Evolutionary conservation across 2,888 invertebrate genomes (phyloP).

Genomic region (Alsophila aescularia): DNA sequence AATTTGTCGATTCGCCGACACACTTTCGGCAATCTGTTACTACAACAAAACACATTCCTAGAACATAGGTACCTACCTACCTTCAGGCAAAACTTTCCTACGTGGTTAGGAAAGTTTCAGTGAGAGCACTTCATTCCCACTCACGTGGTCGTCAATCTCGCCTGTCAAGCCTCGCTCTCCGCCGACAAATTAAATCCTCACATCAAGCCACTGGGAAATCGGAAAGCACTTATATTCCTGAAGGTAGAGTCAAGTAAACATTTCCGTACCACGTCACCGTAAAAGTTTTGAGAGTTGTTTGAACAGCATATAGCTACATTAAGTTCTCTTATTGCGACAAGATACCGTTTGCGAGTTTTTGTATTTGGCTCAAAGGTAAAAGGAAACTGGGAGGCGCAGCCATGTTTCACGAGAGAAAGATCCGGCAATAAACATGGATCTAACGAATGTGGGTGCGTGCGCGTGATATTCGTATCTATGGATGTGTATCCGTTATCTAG

Average conservation of each 20-base stretch:
- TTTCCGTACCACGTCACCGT: too few species aligned
- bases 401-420: slow-evolving; percentile 18
- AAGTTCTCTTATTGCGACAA: not conserved
- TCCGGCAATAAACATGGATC: slow-evolving; percentile 17
- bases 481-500: too few species aligned
- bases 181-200: slow-evolving; percentile 12
- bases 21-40: too few species aligned
- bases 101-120: too few species aligned
- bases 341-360: not conserved
- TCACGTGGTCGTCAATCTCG: slow-evolving; percentile 3
- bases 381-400: slow-evolving; percentile 6
- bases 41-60: too few species aligned
- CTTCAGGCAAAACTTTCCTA: too few species aligned
- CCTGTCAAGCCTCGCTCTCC: slow-evolving; percentile 11
- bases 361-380: not conserved
- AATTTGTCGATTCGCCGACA: too few species aligned
- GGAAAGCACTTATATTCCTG: slow-evolving; percentile 5
- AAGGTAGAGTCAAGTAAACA: too few species aligned
- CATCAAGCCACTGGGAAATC: slow-evolving; percentile 15
- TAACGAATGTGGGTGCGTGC: slow-evolving; percentile 17
- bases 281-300: not conserved
- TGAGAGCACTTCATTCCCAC: slow-evolving; percentile 9
- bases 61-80: too few species aligned
- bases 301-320: too few species aligned
- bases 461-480: too few species aligned